Conservation (phyloP, 2,888 invertebrate genomes). For the Campoplex capitator region DNA sequence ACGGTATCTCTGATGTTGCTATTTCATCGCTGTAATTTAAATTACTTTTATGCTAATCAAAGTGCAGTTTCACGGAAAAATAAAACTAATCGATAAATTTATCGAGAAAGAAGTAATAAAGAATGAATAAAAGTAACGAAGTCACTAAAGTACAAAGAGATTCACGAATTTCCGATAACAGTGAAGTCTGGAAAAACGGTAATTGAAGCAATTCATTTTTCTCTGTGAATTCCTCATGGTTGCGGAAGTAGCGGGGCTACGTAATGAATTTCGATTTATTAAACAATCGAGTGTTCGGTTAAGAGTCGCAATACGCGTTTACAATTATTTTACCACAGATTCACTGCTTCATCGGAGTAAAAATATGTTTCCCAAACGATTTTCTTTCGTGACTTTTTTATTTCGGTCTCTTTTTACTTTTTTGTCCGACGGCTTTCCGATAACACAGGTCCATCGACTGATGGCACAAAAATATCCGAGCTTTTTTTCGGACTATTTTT, state of each 20-base stretch:
- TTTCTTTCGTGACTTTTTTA: not conserved
- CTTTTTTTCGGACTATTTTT: slow-evolving; percentile 19
- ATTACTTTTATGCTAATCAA: not conserved
- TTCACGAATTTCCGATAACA: not conserved
- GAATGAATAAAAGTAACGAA: not conserved
- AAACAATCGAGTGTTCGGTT: not conserved
- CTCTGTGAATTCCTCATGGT: not conserved
- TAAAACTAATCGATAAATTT: not conserved
- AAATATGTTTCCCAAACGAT: not conserved
- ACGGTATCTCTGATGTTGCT: not conserved
- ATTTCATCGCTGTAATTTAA: not conserved
- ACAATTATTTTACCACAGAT: not conserved
- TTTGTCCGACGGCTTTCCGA: not conserved
- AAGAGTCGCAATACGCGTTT: not conserved
- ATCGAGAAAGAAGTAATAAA: not conserved
- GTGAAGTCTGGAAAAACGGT: not conserved
- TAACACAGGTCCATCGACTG: not conserved
- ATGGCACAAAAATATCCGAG: slow-evolving; percentile 36
- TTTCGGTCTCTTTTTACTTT: slow-evolving; percentile 2
- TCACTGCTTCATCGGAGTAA: no score
- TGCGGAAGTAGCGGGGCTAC: not conserved
- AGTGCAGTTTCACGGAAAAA: not conserved
- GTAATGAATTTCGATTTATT: not conserved
- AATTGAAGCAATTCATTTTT: not conserved
- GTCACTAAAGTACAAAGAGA: not conserved